A percentile compares a stretch with the other conserved stretches of the same genome.
Evolutionary conservation across 2,113 vertebrate species (phyloP).

Genomic region (Cariama cristata): DNA sequence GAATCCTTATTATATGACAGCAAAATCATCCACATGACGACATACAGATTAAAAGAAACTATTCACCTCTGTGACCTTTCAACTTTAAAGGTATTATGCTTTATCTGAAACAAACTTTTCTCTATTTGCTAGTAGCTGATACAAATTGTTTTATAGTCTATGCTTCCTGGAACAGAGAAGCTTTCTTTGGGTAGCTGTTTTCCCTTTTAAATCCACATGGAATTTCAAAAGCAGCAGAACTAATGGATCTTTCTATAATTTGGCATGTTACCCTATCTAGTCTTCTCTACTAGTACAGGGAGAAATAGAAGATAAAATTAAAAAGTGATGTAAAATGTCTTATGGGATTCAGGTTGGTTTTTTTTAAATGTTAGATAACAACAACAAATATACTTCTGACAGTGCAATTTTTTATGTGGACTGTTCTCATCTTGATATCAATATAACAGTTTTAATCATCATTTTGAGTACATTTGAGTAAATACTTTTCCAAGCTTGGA

Average conservation of each 20-base stretch:
- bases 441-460: not conserved
- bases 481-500: not conserved
- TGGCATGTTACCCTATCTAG: not conserved
- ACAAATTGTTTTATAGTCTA: not conserved
- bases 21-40: not conserved
- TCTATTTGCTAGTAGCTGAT: not conserved
- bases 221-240: not conserved
- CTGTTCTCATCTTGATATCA: not conserved
- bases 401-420: not conserved
- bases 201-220: not conserved
- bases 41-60: not conserved
- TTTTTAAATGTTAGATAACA: not conserved
- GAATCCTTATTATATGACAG: not conserved
- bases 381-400: not conserved
- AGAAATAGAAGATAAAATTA: constrained; percentile 4
- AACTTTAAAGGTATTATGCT: not conserved
- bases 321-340: not conserved
- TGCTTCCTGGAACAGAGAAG: not conserved
- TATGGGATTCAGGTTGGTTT: not conserved
- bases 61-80: not conserved
- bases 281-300: not conserved
- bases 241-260: not conserved
- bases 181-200: not conserved
- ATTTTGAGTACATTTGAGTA: not conserved
- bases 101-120: not conserved